These are phyloP conservation scores for Bujurquina vittata DNA, from an alignment of 2,113 vertebrate species.

Conservation along the genomic window DNA sequence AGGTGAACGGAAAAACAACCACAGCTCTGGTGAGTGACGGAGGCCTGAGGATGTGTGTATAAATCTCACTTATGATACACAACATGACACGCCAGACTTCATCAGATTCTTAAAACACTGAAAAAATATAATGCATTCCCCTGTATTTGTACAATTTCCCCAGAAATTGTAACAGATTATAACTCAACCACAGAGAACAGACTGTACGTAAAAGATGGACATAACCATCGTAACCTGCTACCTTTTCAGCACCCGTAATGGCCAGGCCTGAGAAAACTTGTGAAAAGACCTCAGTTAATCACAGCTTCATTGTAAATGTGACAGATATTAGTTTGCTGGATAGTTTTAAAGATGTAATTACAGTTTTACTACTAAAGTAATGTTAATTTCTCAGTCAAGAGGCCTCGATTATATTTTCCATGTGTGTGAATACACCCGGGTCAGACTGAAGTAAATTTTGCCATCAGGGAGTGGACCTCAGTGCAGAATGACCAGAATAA, in stretches of 20 bases:
- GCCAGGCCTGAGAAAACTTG: not conserved
- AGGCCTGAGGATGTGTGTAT: not conserved
- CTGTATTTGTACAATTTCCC: not conserved
- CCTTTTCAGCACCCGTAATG: not conserved
- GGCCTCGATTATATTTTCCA: rapidly evolving
- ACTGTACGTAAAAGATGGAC: not conserved
- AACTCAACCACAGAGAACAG: not conserved
- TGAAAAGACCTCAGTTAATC: not conserved
- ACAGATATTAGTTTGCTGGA: not conserved
- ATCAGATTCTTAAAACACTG: too few relatives aligned
- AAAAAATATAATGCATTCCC: not conserved
- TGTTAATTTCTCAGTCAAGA: not conserved
- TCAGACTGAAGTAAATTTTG: not conserved
- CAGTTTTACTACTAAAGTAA: too few relatives aligned
- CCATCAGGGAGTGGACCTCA: too few relatives aligned
- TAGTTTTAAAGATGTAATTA: too few relatives aligned
- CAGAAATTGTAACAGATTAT: not conserved
- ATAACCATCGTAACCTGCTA: not conserved
- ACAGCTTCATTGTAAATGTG: not conserved
- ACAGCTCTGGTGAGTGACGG: constrained; percentile 76
- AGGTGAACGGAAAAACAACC: constrained; percentile 56
- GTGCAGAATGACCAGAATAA: too few relatives aligned
- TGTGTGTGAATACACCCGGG: rapidly evolving
- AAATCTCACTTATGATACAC: not conserved
- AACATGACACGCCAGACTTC: not conserved